Evolutionary conservation across 2,797 vertebrate species (phyloP).

Genomic region (Rallus crepitans): DNA sequence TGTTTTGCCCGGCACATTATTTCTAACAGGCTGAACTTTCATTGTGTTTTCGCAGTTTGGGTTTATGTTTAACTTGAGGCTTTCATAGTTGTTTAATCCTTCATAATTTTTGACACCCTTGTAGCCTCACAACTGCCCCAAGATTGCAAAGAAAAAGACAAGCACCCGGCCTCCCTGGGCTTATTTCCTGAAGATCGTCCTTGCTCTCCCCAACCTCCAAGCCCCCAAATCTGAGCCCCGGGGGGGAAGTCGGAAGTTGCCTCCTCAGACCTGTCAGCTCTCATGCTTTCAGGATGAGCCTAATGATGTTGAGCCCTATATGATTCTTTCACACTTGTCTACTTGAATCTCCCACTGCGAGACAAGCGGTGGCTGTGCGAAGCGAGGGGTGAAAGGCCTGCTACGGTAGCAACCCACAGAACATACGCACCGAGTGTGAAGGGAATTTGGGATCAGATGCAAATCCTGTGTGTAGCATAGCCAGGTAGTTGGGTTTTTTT

Average conservation of each 20-base stretch:
- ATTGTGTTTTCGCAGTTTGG: slow-evolving; percentile 59
- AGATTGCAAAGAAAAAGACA: neutral
- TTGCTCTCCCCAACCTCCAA: slow-evolving; percentile 6
- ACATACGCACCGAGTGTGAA: neutral
- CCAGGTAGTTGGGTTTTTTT: neutral
- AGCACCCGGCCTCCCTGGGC: neutral
- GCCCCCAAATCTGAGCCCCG: slow-evolving; percentile 50
- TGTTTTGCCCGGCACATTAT: slow-evolving; percentile 62
- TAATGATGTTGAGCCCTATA: slow-evolving; percentile 69
- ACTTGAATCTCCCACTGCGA: slow-evolving; percentile 56
- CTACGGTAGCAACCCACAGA: neutral
- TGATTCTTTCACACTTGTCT: slow-evolving; percentile 80
- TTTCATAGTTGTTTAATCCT: neutral
- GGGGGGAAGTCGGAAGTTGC: slow-evolving; percentile 31
- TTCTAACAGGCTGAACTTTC: slow-evolving; percentile 48
- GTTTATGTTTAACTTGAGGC: slow-evolving; percentile 15
- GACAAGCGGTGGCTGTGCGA: slow-evolving; percentile 40
- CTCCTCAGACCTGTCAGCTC: slow-evolving; percentile 71
- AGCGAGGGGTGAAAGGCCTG: slow-evolving; percentile 54
- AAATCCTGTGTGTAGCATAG: neutral
- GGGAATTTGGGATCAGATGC: slow-evolving; percentile 33
- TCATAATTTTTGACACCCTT: neutral
- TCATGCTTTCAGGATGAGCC: slow-evolving; percentile 60
- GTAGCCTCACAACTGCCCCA: neutral
- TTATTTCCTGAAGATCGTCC: neutral